Evolutionary conservation across 1,140 invertebrate species (phyloP).

Genomic region (Drosophila insularis): DNA sequence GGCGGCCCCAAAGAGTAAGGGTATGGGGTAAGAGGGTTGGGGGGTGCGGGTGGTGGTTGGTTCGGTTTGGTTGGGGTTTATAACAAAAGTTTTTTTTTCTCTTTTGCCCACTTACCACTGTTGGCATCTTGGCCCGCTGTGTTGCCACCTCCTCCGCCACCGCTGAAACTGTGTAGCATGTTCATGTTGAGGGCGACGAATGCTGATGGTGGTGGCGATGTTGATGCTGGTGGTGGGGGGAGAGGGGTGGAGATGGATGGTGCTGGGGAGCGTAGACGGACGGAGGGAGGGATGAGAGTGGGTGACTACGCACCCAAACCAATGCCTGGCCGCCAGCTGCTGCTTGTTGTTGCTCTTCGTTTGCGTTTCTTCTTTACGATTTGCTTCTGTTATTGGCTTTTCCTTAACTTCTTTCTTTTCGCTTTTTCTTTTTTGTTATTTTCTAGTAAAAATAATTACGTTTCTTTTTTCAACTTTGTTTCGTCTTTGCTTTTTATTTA

Average conservation of each 20-base stretch:
- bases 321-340: conserved; percentile 16
- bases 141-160: conserved; percentile 61
- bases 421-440: no score
- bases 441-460: conserved; percentile 60
- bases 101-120: conserved; percentile 66
- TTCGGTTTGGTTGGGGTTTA: not conserved
- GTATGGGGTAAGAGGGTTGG: not conserved
- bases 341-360: conserved; percentile 20
- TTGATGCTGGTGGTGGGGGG: not conserved
- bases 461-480: conserved; percentile 30
- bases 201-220: conserved; percentile 3
- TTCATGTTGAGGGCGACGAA: conserved; percentile 59
- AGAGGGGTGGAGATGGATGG: not conserved
- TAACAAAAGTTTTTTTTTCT: conserved; percentile 39
- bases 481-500: conserved; percentile 8
- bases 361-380: conserved; percentile 12
- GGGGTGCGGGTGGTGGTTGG: not conserved
- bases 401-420: not conserved
- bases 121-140: conserved; percentile 58
- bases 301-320: conserved; percentile 29
- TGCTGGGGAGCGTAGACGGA: not conserved
- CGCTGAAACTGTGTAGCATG: conserved; percentile 78
- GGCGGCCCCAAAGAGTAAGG: not conserved
- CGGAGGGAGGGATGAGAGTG: conserved; percentile 19
- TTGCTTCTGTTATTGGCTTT: conserved; percentile 15